Percentiles rank a stretch among this genome's conserved stretches.
These are phyloP conservation scores for Aepyceros melampus DNA, from an alignment of 2,113 vertebrate species.

Conservation along the genomic window DNA sequence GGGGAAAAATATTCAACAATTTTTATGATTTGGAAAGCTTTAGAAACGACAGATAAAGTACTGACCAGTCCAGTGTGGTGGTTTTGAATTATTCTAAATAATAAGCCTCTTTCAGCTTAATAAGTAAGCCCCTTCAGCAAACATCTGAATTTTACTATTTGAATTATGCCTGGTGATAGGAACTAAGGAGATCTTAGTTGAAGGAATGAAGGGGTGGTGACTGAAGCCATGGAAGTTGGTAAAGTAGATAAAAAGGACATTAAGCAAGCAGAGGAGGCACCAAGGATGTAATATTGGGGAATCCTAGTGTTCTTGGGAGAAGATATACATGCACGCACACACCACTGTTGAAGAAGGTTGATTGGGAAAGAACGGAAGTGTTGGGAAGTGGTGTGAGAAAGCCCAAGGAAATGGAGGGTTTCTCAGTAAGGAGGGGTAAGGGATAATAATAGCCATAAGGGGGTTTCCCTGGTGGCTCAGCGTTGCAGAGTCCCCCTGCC, in stretches of 20 bases:
- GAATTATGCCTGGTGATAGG: neutral
- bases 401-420: neutral
- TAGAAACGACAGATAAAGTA: neutral
- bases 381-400: neutral
- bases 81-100: neutral
- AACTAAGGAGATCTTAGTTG: neutral
- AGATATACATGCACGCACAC: neutral
- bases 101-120: neutral
- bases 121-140: neutral
- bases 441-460: neutral
- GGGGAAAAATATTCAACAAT: neutral
- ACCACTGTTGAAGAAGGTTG: neutral
- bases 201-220: neutral
- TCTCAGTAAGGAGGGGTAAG: neutral
- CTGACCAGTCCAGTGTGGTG: neutral
- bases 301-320: neutral
- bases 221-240: neutral
- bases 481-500: neutral
- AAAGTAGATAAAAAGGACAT: neutral
- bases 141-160: neutral
- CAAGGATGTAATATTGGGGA: neutral
- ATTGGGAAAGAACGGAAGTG: neutral
- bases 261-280: neutral
- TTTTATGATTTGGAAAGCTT: constrained; percentile 1
- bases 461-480: neutral